Conservation (phyloP, 2,797 vertebrate genomes). For the Epinephelus malabaricus region DNA sequence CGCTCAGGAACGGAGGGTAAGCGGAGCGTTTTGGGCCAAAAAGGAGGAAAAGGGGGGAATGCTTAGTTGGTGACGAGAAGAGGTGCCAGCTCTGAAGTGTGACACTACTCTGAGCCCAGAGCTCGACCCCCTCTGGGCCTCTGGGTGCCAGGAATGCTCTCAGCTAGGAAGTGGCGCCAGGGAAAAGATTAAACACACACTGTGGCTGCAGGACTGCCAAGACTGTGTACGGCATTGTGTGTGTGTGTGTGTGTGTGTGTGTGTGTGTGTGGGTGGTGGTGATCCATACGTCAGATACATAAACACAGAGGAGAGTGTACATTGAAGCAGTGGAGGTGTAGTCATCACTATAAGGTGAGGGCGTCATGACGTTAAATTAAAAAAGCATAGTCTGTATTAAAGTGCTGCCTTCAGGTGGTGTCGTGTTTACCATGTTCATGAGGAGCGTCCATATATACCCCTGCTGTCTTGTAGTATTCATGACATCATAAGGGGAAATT, state of each 20-base stretch:
- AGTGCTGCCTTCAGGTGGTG: not conserved
- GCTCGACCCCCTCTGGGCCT: slow-evolving; percentile 73
- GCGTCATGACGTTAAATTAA: not conserved
- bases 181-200: slow-evolving; percentile 81
- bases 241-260: slow-evolving; percentile 28
- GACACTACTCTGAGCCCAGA: slow-evolving; percentile 74
- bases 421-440: too few relatives aligned
- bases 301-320: slow-evolving; percentile 14
- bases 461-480: too few relatives aligned
- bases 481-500: too few relatives aligned
- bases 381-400: not conserved
- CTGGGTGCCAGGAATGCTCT: slow-evolving; percentile 82
- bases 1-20: slow-evolving; percentile 65
- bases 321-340: slow-evolving; percentile 10
- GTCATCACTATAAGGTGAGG: slow-evolving; percentile 18
- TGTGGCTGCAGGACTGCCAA: slow-evolving; percentile 64
- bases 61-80: slow-evolving; percentile 64
- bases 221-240: slow-evolving; percentile 52
- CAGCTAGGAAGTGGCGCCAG: slow-evolving; percentile 80
- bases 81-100: slow-evolving; percentile 82
- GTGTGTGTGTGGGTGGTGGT: slow-evolving; percentile 17
- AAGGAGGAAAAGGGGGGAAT: slow-evolving; percentile 63
- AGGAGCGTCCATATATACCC: too few relatives aligned
- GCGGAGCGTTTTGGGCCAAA: slow-evolving; percentile 61
- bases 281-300: slow-evolving; percentile 47